These are phyloP conservation scores for Thaumatotibia leucotreta DNA, from an alignment of 1,140 invertebrate species.

Conservation along the genomic window DNA sequence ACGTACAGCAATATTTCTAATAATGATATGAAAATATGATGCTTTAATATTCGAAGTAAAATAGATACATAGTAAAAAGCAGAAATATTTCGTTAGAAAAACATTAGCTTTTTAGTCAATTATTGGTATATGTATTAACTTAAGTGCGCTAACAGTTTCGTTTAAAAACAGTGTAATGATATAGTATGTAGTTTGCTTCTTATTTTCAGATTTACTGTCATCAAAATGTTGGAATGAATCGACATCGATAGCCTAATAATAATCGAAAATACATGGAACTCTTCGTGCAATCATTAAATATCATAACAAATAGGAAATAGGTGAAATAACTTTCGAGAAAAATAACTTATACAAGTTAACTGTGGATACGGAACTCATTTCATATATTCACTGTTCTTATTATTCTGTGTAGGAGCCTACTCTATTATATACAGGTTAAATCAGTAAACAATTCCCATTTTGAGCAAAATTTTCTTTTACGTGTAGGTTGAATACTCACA, in stretches of 20 bases:
- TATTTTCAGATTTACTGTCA: neutral
- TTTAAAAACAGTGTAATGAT: neutral
- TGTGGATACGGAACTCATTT: neutral
- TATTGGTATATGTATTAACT: neutral
- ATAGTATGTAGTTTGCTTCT: neutral
- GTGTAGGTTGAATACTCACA: too few species aligned
- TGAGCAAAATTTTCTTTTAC: neutral
- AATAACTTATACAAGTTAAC: neutral
- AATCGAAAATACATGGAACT: too few species aligned
- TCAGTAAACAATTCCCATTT: neutral
- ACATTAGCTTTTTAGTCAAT: neutral
- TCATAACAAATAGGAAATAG: too few species aligned
- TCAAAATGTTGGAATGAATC: too few species aligned
- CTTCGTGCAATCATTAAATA: too few species aligned
- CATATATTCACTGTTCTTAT: too few species aligned
- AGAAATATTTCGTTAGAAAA: conserved; percentile 4
- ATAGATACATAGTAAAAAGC: conserved; percentile 5
- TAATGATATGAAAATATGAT: conserved; percentile 14
- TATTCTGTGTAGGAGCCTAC: neutral
- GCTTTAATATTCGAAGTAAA: conserved; percentile 1
- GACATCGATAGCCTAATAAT: too few species aligned
- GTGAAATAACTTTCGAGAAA: neutral
- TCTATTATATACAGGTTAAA: neutral
- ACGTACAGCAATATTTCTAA: conserved; percentile 3
- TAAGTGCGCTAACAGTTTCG: neutral